Evolutionary conservation across 2,113 vertebrate species (phyloP).

Genomic region (Indicator indicator): DNA sequence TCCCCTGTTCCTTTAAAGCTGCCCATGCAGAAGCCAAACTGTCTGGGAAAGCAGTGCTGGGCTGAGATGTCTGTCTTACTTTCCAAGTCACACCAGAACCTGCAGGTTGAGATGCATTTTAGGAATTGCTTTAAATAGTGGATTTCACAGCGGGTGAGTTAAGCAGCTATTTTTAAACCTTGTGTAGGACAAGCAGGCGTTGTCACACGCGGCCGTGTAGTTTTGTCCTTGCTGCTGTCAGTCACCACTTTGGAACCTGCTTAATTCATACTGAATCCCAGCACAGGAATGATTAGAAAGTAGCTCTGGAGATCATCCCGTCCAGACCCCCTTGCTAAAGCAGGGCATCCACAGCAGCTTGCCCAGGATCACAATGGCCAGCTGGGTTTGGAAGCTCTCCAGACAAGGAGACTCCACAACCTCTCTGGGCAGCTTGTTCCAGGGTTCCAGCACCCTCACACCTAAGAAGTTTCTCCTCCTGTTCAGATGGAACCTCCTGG

Average conservation of each 20-base stretch:
- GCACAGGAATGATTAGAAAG: no score
- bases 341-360: no score
- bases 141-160: background rate
- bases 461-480: no score
- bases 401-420: no score
- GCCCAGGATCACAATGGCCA: no score
- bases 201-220: accelerated
- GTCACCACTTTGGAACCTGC: background rate
- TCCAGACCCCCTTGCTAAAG: no score
- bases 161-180: background rate
- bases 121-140: background rate
- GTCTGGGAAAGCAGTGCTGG: accelerated
- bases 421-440: no score
- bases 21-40: accelerated
- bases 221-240: background rate
- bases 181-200: background rate
- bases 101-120: background rate
- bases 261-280: background rate
- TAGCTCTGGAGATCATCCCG: no score
- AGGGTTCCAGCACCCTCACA: no score
- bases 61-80: background rate
- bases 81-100: background rate
- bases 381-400: no score
- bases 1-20: background rate
- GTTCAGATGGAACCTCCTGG: no score